Base-by-base conservation (phyloP, 2,797 vertebrate species). In the Podargus strigoides region DNA sequence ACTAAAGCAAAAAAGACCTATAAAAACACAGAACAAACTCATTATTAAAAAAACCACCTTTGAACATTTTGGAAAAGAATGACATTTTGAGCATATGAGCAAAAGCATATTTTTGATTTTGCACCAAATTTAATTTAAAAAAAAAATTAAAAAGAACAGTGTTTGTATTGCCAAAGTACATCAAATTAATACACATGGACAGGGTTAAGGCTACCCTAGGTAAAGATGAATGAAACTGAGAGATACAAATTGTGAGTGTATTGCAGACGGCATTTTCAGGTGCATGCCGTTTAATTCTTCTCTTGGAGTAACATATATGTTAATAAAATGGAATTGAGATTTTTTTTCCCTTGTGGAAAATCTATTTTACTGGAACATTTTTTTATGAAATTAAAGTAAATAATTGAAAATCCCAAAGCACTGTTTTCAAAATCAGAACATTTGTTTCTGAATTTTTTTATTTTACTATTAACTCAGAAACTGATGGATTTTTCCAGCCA, bases 171-270 rank as follows among this genome's bases (percentile, higher is more conserved):
- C 7, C 3, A 17, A 59, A 70, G 3, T 66, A 26, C 16, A 32
- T 53, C 4, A 67, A 26, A 79, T 28, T 60, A 50, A 79, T 46
- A 50, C 19, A 49, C 5, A 17, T 11, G 2, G 20, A 1, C 6
- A 56, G 4, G 11, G 4, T 50, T 70, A 82, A 76, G 27, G 7
- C 36, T 69, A 11, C 2, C 6, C 3, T 1, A 0, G 10, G 6
- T 79, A n/a, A 73, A 87, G 39, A 34, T 20, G 10, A 70, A 70
- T 0, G 0, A 74, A 73, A 5, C 16, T 74, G 30, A 80, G 9
- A 89, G 7, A 46, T 24, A 62, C 14, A 68, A 77, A 55, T n/a
- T 44, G 15, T 47, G 36, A 41, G 55, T 80, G 3, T 3, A 83
- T 62, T 77, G 10, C 3, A 44, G 44, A 32, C 32, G 14, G 3